Conservation (phyloP, 2,888 invertebrate species). For the Tiphia femorata region DNA sequence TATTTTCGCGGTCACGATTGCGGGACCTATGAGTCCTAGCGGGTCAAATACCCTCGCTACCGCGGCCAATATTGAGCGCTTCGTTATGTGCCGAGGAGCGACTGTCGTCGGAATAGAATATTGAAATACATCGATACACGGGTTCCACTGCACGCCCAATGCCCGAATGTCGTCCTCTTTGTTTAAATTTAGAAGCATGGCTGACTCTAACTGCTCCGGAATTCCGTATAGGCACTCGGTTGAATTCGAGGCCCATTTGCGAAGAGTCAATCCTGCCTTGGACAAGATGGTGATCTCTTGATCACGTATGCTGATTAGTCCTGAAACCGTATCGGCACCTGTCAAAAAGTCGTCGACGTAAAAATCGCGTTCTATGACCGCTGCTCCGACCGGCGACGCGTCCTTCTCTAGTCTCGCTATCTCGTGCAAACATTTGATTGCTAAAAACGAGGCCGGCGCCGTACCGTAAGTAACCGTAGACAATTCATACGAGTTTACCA, state of each 20-base stretch:
- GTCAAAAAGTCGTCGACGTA: conserved; percentile 28
- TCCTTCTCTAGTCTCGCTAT: background rate
- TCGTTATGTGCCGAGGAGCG: conserved; percentile 5
- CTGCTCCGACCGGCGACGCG: background rate
- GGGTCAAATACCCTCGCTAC: conserved; percentile 32
- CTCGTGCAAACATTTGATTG: conserved; percentile 1
- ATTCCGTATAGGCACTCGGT: background rate
- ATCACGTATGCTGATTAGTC: conserved; percentile 1
- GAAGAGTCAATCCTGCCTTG: conserved; percentile 1
- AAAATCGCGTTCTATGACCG: conserved; percentile 1
- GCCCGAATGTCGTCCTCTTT: conserved; percentile 12
- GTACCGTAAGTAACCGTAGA: background rate
- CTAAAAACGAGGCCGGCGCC: background rate
- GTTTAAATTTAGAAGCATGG: background rate
- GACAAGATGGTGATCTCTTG: background rate
- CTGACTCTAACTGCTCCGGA: background rate
- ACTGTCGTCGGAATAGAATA: conserved; percentile 5
- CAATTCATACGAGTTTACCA: background rate
- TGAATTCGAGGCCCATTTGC: conserved; percentile 21
- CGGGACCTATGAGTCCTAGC: conserved; percentile 28
- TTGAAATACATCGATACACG: conserved; percentile 2
- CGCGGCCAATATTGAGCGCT: conserved; percentile 13
- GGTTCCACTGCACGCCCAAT: conserved; percentile 16
- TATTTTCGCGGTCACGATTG: conserved; percentile 13
- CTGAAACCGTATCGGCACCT: conserved; percentile 2